Evolutionary conservation across 2,797 vertebrate genomes (phyloP).

Genomic region (Xenentodon cancila): DNA sequence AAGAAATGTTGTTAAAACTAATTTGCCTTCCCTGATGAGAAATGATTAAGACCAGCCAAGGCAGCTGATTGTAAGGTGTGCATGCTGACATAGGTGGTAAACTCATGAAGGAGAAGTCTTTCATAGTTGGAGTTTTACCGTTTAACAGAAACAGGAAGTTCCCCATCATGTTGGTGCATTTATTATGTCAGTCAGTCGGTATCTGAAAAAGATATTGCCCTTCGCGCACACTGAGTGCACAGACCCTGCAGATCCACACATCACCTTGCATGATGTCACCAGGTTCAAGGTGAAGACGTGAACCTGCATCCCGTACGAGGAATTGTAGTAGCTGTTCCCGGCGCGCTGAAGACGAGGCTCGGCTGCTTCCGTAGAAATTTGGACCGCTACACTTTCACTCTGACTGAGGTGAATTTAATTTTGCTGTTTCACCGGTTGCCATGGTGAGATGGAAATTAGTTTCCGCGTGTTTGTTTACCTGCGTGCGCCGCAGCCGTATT

Average conservation of each 20-base stretch:
- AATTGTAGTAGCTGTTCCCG: background rate
- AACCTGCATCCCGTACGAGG: background rate
- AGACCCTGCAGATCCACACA: background rate
- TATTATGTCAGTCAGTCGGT: slow-evolving; percentile 22
- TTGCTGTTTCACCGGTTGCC: slow-evolving; percentile 59
- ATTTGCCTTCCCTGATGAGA: slow-evolving; percentile 15
- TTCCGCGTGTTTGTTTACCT: slow-evolving; percentile 35
- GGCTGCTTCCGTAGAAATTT: slow-evolving; percentile 17
- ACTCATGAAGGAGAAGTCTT: background rate
- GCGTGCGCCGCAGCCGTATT: slow-evolving; percentile 28
- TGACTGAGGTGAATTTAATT: slow-evolving; percentile 42
- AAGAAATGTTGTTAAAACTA: slow-evolving; percentile 13
- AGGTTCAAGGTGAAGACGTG: slow-evolving; percentile 23
- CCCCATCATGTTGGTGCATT: slow-evolving; percentile 9
- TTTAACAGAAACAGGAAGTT: slow-evolving; percentile 33
- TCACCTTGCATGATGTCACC: slow-evolving; percentile 16
- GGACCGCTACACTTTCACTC: slow-evolving; percentile 15
- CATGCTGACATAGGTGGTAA: background rate
- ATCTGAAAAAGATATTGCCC: slow-evolving; percentile 50
- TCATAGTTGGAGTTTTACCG: slow-evolving; percentile 19
- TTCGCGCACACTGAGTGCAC: slow-evolving; percentile 12
- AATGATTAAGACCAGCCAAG: slow-evolving; percentile 1
- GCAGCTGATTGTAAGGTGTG: slow-evolving; percentile 26
- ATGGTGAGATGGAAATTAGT: slow-evolving; percentile 52
- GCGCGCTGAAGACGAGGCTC: background rate